Evolutionary conservation across 2,888 invertebrate genomes (phyloP).

Genomic region (Pristionchus mayeri): DNA sequence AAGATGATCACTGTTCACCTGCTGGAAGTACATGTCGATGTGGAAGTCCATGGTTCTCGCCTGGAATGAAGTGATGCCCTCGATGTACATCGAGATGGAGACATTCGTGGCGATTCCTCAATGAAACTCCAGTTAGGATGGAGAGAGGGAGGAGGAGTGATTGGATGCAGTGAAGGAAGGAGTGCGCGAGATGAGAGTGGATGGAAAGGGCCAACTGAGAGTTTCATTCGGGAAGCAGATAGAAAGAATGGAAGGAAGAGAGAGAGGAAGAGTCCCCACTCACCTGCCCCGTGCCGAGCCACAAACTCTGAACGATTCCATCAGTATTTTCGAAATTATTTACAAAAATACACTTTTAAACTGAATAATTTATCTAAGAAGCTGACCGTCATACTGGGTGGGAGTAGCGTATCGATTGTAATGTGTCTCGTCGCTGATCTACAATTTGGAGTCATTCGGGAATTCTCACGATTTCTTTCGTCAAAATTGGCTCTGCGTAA

Average conservation of each 20-base stretch:
- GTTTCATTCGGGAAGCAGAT: conserved; percentile 25
- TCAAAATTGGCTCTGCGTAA: not conserved
- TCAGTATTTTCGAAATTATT: not conserved
- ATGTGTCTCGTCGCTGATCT: conserved; percentile 62
- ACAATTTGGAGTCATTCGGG: conserved; percentile 57
- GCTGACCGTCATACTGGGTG: conserved; percentile 71
- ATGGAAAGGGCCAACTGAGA: not conserved
- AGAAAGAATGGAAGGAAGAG: not conserved
- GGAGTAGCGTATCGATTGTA: conserved; percentile 75
- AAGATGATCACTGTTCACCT: too few relatives aligned
- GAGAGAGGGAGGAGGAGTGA: not conserved
- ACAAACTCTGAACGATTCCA: conserved; percentile 11
- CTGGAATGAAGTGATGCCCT: conserved; percentile 75
- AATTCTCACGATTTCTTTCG: not conserved
- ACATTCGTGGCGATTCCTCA: conserved; percentile 74
- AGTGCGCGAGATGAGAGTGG: not conserved
- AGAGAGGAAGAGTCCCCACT: not conserved
- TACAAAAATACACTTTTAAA: not conserved
- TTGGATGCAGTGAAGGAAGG: not conserved
- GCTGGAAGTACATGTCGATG: conserved; percentile 75
- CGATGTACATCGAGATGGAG: conserved; percentile 75
- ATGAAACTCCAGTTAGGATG: not conserved
- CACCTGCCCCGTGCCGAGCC: conserved; percentile 24
- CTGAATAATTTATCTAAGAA: not conserved
- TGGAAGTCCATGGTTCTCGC: conserved; percentile 76